Evolutionary conservation across 2,113 vertebrate genomes (phyloP).

Genomic region (Atrichornis clamosus): DNA sequence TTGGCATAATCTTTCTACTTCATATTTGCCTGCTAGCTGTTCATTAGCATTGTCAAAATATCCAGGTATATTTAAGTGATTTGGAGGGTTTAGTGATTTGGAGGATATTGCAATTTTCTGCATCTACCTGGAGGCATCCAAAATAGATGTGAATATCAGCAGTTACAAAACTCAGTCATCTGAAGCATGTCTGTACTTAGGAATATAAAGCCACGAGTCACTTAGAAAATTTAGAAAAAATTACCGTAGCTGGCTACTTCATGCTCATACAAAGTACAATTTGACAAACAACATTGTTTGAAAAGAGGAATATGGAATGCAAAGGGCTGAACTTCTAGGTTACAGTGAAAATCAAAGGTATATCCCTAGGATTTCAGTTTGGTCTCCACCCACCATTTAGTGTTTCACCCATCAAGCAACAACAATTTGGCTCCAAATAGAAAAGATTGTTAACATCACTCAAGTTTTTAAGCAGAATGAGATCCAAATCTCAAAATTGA

Average conservation of each 20-base stretch:
- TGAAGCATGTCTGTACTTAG: background rate
- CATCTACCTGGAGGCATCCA: background rate
- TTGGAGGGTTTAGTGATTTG: background rate
- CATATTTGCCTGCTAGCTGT: background rate
- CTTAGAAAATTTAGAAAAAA: background rate
- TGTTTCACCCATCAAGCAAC: background rate
- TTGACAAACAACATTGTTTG: background rate
- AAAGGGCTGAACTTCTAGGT: background rate
- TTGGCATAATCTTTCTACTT: background rate
- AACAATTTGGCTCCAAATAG: background rate
- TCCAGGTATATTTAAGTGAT: background rate
- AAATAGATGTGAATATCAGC: background rate
- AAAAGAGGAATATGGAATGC: background rate
- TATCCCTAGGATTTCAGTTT: background rate
- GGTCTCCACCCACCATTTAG: rapidly evolving
- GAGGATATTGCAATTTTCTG: background rate
- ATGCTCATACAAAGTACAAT: background rate
- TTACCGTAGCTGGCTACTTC: background rate
- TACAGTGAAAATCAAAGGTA: background rate
- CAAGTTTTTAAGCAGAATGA: background rate
- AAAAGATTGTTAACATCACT: background rate
- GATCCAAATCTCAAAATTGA: background rate
- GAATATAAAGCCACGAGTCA: background rate
- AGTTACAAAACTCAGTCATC: background rate
- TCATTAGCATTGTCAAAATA: background rate